Conservation (phyloP, 1,140 invertebrate genomes). For the Zophobas morio region DNA sequence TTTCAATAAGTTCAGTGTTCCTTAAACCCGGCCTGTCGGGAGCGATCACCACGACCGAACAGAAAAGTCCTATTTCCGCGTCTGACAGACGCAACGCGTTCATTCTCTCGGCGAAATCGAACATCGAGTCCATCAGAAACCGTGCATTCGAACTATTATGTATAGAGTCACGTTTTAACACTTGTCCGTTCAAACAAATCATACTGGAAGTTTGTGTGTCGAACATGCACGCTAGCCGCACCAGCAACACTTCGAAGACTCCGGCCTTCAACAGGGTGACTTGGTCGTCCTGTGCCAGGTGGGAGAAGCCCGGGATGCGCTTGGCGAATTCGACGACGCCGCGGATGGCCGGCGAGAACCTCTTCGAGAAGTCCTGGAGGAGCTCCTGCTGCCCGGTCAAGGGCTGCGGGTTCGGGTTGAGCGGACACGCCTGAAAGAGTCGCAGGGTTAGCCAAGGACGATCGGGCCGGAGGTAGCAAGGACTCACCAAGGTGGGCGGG, state of each 20-base stretch:
- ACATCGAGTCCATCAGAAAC: slow-evolving; percentile 96
- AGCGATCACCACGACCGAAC: slow-evolving; percentile 94
- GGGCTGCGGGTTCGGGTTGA: slow-evolving; percentile 93
- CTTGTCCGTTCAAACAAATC: slow-evolving; percentile 93
- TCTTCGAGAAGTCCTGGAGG: slow-evolving; percentile 90
- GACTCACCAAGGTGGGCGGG: slow-evolving; percentile 83
- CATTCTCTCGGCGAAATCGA: slow-evolving; percentile 96
- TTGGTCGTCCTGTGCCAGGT: slow-evolving; percentile 96
- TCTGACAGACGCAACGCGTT: slow-evolving; percentile 92
- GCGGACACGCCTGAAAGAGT: slow-evolving; percentile 90
- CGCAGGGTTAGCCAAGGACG: slow-evolving; percentile 61
- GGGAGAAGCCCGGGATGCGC: slow-evolving; percentile 94
- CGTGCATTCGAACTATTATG: slow-evolving; percentile 92
- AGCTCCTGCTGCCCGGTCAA: slow-evolving; percentile 83
- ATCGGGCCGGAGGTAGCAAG: slow-evolving; percentile 46
- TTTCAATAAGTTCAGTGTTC: slow-evolving; percentile 92
- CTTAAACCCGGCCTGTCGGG: slow-evolving; percentile 93
- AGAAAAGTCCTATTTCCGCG: slow-evolving; percentile 94
- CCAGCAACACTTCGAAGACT: slow-evolving; percentile 94
- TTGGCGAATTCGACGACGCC: slow-evolving; percentile 98
- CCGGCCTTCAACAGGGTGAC: slow-evolving; percentile 96
- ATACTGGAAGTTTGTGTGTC: slow-evolving; percentile 91
- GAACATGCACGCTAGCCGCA: slow-evolving; percentile 95
- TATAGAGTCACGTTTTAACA: slow-evolving; percentile 90
- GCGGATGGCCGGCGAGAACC: slow-evolving; percentile 95